A percentile compares a stretch with the other conserved stretches of the same genome.
These are phyloP conservation scores for Galemys pyrenaicus DNA, from an alignment of 2,113 vertebrate species.

Conservation along the genomic window DNA sequence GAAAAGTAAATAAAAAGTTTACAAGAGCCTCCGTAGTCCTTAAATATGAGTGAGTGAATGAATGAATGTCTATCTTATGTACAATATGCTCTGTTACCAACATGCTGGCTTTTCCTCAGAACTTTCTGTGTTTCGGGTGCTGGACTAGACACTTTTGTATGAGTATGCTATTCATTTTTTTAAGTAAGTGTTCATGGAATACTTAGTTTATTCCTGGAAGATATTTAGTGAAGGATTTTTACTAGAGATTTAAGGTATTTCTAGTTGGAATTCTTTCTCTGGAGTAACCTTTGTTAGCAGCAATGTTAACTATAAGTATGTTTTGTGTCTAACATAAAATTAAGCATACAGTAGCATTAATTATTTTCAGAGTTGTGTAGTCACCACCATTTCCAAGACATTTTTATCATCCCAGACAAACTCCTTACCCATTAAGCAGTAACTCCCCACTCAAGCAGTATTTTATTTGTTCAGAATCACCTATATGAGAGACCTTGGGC, in stretches of 20 bases:
- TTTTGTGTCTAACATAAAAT: not conserved
- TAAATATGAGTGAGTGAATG: not conserved
- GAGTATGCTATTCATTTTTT: not conserved
- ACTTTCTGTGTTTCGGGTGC: no score
- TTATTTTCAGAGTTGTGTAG: not conserved
- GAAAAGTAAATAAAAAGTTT: constrained; percentile 62
- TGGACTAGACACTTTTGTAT: constrained; percentile 18
- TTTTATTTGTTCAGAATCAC: constrained; percentile 42
- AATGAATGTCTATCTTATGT: not conserved
- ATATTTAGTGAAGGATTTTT: not conserved
- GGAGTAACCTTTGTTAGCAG: constrained; percentile 1
- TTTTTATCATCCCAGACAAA: constrained; percentile 20
- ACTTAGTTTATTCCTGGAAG: not conserved
- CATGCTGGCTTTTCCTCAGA: not conserved
- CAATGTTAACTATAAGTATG: not conserved
- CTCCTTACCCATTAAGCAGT: not conserved
- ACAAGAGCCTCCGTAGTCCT: not conserved
- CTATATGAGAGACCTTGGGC: not conserved
- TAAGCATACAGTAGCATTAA: not conserved
- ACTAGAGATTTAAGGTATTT: constrained; percentile 8
- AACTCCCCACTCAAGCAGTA: not conserved
- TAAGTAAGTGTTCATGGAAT: not conserved
- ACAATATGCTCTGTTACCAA: not conserved
- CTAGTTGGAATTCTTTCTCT: not conserved
- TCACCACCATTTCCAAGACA: not conserved